Evolutionary conservation across 2,113 vertebrate genomes (phyloP).

Genomic region (Anser cygnoides): DNA sequence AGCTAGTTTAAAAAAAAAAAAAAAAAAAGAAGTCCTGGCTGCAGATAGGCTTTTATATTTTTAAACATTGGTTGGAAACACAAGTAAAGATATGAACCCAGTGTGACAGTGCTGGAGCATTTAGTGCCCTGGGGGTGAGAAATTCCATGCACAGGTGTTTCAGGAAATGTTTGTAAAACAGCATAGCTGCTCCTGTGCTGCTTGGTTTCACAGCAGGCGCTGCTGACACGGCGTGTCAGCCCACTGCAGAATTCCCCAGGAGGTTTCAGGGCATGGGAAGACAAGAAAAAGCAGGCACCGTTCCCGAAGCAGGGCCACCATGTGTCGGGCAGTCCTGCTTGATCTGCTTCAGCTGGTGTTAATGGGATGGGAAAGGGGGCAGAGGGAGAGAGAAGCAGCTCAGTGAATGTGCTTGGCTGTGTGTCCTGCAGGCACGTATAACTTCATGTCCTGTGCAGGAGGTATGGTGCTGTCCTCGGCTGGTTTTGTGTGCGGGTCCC

Average conservation of each 20-base stretch:
- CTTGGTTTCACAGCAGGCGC: not conserved
- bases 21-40: not conserved
- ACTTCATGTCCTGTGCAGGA: rapidly evolving
- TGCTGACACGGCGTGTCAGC: rapidly evolving
- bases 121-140: not conserved
- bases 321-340: not conserved
- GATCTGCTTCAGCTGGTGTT: rapidly evolving
- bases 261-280: not conserved
- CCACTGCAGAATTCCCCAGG: not conserved
- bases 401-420: not conserved
- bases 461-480: no score
- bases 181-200: not conserved
- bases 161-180: rapidly evolving
- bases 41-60: not conserved
- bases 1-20: not conserved
- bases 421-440: not conserved
- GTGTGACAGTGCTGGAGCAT: not conserved
- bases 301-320: not conserved
- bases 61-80: not conserved
- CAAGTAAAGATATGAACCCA: not conserved
- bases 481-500: not conserved
- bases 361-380: not conserved
- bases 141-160: not conserved
- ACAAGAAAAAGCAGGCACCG: not conserved
- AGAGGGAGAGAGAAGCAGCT: not conserved